Evolutionary conservation across 1,140 invertebrate species (phyloP), one percentile per base, ranked within the genome.

Genomic region (Forficula auricularia): DNA sequence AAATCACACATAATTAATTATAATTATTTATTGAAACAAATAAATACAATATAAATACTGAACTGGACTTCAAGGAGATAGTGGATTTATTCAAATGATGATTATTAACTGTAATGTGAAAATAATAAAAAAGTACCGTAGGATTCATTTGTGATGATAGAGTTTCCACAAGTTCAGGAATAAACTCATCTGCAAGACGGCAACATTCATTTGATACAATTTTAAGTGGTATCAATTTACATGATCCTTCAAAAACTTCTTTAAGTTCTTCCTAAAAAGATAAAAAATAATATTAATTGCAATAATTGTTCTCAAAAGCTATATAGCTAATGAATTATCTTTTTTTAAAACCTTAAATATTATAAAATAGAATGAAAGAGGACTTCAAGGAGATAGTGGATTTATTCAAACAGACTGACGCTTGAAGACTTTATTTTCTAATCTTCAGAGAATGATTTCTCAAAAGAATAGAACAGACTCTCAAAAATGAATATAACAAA

Each of bases 161-260:
- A 9, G 82, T 83, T 54, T 92, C 86, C 32, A 91, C 72, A 33
- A 94, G 56, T 54, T 92, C 82, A 0, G 84, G 83, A 43, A 88
- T 76, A 58, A 86, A 91, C 47, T 89, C 70, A 59, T 94, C 85
- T 0, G 78, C 80, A 19, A 90, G 45, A 52, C 74, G 75, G 20
- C 74, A 72, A 55, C 88, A 94, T 63, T 86, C 82, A 38, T 78
- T 70, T 0, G 71, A 61, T 12, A 90, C 68, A 14, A 74, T 44
- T 58, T 86, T 81, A 12, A 90, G 57, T 0, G 76, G 77, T 44
- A 91, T 80, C 44, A 91, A 59, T 47, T 75, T 73, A 62, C 88
- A 92, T 4, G 81, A 84, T 9, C 85, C 85, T 62, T 89, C 83
- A 54, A 92, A 86, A 1, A 92, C 88, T 63, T 78, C 67, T 52